Evolutionary conservation across 1,140 invertebrate genomes (phyloP).

Genomic region (Sitobion miscanthi): DNA sequence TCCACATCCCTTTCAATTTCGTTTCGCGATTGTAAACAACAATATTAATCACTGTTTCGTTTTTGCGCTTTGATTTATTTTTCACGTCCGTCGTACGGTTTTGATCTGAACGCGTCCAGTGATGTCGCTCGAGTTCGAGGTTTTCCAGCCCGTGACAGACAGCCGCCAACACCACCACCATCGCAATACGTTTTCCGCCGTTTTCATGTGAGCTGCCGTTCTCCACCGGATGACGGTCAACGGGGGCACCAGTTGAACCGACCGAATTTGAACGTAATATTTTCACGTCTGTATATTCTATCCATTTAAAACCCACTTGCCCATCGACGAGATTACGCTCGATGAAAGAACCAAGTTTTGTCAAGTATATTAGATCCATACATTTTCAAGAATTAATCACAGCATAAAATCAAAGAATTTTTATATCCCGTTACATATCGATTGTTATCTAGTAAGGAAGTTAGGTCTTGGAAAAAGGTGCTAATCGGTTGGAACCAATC

Average conservation of each 20-base stretch:
- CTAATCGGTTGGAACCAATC: too few relatives aligned
- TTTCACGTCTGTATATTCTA: background rate
- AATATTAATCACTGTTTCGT: conserved; percentile 42
- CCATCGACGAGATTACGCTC: too few relatives aligned
- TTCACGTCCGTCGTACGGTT: background rate
- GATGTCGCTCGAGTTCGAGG: background rate
- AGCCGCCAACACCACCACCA: background rate
- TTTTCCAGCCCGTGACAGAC: too few relatives aligned
- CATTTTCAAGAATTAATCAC: too few relatives aligned
- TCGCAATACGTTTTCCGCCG: background rate
- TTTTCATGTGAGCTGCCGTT: background rate
- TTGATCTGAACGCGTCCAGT: background rate
- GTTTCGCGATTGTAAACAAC: conserved; percentile 52
- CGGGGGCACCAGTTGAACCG: background rate
- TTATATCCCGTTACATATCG: too few relatives aligned
- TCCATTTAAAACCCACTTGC: background rate
- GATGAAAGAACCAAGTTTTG: background rate
- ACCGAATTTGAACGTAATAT: background rate
- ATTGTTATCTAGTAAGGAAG: too few relatives aligned
- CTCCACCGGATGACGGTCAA: background rate
- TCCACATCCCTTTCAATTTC: conserved; percentile 44
- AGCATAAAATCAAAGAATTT: too few relatives aligned
- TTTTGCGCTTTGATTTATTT: conserved; percentile 45
- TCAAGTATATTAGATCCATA: background rate
- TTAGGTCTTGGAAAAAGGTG: too few relatives aligned